These are phyloP conservation scores for Xiphias gladius DNA, from an alignment of 2,113 vertebrate genomes.

Conservation along the genomic window DNA sequence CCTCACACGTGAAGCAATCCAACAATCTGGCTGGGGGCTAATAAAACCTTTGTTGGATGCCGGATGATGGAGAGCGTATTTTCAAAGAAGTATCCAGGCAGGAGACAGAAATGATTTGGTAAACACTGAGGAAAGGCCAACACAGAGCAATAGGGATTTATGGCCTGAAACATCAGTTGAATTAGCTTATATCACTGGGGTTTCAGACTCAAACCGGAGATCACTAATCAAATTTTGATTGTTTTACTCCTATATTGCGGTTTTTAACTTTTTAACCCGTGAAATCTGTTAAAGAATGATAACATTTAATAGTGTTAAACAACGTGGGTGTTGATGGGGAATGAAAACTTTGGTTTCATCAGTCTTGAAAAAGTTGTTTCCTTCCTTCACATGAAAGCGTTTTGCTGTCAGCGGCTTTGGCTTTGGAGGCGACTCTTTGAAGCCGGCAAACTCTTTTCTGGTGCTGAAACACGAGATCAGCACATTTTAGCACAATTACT, in stretches of 20 bases:
- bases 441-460: too few relatives aligned
- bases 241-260: too few relatives aligned
- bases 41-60: not conserved
- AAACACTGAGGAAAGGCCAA: not conserved
- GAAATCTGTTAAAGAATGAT: too few relatives aligned
- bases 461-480: too few relatives aligned
- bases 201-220: too few relatives aligned
- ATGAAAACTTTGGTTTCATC: not conserved
- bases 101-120: not conserved
- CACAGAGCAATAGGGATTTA: not conserved
- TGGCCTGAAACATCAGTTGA: not conserved
- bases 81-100: constrained; percentile 15
- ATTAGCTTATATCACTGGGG: not conserved
- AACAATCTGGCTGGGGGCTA: not conserved
- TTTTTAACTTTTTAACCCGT: too few relatives aligned
- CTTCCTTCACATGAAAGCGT: not conserved
- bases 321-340: too few relatives aligned
- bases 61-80: constrained; percentile 6
- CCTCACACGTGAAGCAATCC: constrained; percentile 41
- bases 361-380: not conserved
- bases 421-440: too few relatives aligned
- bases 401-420: too few relatives aligned
- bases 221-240: too few relatives aligned
- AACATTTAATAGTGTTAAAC: too few relatives aligned
- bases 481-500: too few relatives aligned